phyloP scores from a whole-genome alignment of 1,140 invertebrate species.

The Monomorium pharaonis region DNA sequence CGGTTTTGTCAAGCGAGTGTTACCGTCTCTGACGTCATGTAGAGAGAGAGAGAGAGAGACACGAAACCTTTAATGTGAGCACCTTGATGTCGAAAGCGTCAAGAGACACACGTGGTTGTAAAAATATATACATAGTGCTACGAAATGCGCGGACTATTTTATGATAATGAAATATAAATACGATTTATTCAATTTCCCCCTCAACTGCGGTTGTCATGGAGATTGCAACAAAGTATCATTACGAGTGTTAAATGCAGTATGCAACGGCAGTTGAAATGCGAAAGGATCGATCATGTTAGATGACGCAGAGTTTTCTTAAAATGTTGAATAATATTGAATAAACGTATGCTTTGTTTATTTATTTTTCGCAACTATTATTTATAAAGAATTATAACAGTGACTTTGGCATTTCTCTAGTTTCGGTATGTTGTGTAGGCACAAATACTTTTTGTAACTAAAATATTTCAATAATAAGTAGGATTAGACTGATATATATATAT shows the following conservation, averaged over 20 bases:
- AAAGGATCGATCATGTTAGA: not conserved
- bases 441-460: not conserved
- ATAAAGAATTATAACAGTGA: not conserved
- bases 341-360: constrained; percentile 24
- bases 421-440: not conserved
- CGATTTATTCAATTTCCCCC: not conserved
- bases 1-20: constrained; percentile 35
- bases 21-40: not conserved
- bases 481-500: too few relatives aligned
- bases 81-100: constrained; percentile 27
- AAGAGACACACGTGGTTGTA: constrained; percentile 3
- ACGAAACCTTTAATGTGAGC: constrained; percentile 1
- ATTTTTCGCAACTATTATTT: not conserved
- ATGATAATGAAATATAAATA: constrained; percentile 46
- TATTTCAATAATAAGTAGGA: too few relatives aligned
- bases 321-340: constrained; percentile 33
- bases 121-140: constrained; percentile 21
- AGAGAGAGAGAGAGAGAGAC: too few relatives aligned
- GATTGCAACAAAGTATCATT: constrained; percentile 43
- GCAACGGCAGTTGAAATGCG: constrained; percentile 7
- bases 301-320: constrained; percentile 15
- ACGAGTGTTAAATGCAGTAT: constrained; percentile 16
- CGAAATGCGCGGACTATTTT: constrained; percentile 16
- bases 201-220: not conserved
- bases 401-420: not conserved